A percentile compares a stretch with the other conserved stretches of the same genome.
Conservation (phyloP, 2,797 vertebrate species). For the Trematomus bernacchii region DNA sequence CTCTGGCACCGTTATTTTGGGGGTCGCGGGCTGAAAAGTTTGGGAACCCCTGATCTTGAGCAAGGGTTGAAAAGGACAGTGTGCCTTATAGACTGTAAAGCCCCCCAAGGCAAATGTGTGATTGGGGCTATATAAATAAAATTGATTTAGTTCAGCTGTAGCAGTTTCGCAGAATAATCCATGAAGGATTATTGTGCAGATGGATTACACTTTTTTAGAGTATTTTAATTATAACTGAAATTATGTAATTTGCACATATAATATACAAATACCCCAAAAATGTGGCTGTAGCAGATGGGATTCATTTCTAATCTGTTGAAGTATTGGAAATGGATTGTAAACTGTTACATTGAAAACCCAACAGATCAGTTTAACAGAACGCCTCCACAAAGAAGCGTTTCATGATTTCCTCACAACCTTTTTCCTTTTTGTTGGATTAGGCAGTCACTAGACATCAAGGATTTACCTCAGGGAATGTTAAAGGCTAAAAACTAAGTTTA, state of each 20-base stretch:
- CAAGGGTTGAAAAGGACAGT: too few relatives aligned
- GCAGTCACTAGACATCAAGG: neutral
- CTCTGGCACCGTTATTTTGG: too few relatives aligned
- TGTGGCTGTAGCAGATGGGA: too few relatives aligned
- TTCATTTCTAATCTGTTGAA: too few relatives aligned
- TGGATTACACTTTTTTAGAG: neutral
- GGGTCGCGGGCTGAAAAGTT: too few relatives aligned
- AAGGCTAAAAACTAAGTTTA: neutral
- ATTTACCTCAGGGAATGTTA: neutral
- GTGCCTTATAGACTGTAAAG: too few relatives aligned
- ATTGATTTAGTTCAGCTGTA: neutral
- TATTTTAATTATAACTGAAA: neutral
- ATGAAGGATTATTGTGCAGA: neutral
- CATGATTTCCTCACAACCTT: neutral
- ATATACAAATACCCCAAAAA: too few relatives aligned
- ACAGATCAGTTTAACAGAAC: neutral
- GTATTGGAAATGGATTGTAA: too few relatives aligned
- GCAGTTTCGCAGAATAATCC: conserved; percentile 10
- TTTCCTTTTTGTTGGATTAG: neutral
- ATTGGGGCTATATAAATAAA: too few relatives aligned
- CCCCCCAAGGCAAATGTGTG: too few relatives aligned
- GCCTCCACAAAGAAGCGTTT: neutral
- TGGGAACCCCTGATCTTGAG: too few relatives aligned
- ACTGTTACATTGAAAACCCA: neutral
- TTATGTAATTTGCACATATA: neutral